Base-by-base conservation (phyloP, 2,113 vertebrate genomes). In the Odontesthes bonariensis region DNA sequence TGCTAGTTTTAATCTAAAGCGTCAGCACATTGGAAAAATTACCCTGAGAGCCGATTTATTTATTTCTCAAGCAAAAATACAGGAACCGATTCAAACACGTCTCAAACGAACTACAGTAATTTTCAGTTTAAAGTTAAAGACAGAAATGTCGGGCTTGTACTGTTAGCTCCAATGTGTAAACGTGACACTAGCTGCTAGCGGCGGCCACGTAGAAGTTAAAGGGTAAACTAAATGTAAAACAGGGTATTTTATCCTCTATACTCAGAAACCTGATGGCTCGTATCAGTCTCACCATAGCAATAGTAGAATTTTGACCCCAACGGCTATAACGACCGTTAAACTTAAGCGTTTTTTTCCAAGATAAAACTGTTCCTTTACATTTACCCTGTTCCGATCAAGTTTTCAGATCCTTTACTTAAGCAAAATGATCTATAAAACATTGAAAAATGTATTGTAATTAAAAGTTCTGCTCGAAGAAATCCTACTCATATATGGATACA, bases 111-210 rank as follows among this genome's bases (percentile, higher is more conserved):
- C 5, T 10, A 9, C 6, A 12, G 17, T 1, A 22, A 11, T 17
- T 14, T 3, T 0, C 6, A 0, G 13, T 54, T 9, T 27, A 54
- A 9, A n/a, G 16, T 56, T 62, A 6, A 57, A 61, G 31, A 40
- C 20, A 13, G 23, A 27, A 46, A 60, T 47, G 69, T 79, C 62
- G 75, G 52, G 59, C 23, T 49, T 27, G 35, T 14, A 8, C 73
- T 22, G 81, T 81, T 86, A 87, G 85, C 85, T 1, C 16, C 66
- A 73, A 73, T 42, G 3, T 47, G 77, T 85, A 49, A 63, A 75
- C 66, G 67, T 44, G 27, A 73, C 69, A 68, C 76, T 88, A 90
- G 86, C 82, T 22, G 77, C 42, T 87, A 84, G 82, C 82, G 79
- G 81, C 27, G 89, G 87, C 89, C 86, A 88, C 79, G 65, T 83